Base-by-base conservation (phyloP, 2,797 vertebrate species). In the Zenarchopterus dispar region DNA sequence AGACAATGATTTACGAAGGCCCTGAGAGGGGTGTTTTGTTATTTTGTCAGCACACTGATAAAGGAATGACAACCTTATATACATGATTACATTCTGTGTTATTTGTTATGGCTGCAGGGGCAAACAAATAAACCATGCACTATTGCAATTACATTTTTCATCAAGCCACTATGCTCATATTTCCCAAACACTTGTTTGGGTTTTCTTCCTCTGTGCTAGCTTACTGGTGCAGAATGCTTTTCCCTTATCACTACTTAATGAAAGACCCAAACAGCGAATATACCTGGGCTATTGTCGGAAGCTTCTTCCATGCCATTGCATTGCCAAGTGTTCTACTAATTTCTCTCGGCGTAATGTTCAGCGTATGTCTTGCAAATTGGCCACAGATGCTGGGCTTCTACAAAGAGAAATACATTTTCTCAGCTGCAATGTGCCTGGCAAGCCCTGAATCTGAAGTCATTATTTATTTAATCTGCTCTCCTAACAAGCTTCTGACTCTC, bases 381-480 rank as follows among this genome's bases (percentile, higher is more conserved):
- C 84, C 87, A 86, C 91, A 92, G 91, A 92, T 92, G 91, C 92
- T 62, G 58, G 62, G 81, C 75, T 77, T 64, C 80, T 84, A 86
- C 86, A 90, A 87, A 84, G 87, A 81, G 79, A 92, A 93, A 92
- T 89, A 80, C 84, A 89, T 91, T 91, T 89, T 89, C 86, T 91
- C 84, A 77, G 84, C 86, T 84, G 87, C 87, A 87, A 70, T 85
- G 84, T 82, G 89, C 81, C 83, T 87, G 88, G 89, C 87, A 87
- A 90, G 85, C 88, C 85, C 81, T 74, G 86, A 90, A 91, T 91
- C 85, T 89, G 87, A 91, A 94, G 92, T 93, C 93, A 93, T 94
- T 93, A 94, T 93, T 94, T 93, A 94, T 94, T 93, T 93, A 93
- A 94, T 94, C 91, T 91, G 85, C 89, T 92, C 89, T 81, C 84